These are phyloP conservation scores for Liopterus haemorrhoidalis DNA, from an alignment of 2,888 invertebrate genomes.

Conservation along the genomic window DNA sequence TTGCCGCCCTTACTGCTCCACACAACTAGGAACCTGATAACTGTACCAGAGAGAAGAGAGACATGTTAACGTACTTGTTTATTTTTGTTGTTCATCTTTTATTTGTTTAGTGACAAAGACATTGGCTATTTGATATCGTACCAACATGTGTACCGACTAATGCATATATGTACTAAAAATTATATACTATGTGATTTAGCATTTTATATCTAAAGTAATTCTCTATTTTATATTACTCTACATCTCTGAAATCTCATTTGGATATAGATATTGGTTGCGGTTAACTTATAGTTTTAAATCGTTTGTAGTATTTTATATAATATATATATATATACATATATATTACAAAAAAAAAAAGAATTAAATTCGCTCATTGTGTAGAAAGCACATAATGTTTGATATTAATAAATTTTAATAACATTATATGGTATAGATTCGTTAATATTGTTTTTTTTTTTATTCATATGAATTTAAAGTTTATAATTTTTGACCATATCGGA, in stretches of 20 bases:
- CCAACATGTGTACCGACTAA: slow-evolving; percentile 23
- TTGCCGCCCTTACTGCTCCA: no score
- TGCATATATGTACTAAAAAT: slow-evolving; percentile 21
- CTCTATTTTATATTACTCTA: slow-evolving; percentile 24
- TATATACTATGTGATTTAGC: slow-evolving; percentile 23
- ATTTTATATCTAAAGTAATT: slow-evolving; percentile 23
- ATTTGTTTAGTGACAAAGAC: no score
- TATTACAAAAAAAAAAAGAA: no score
- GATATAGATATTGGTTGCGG: slow-evolving; percentile 36
- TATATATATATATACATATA: no score
- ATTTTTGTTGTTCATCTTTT: no score
- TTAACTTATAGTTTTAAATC: slow-evolving; percentile 30
- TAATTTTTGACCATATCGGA: slow-evolving; percentile 19
- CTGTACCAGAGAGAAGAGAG: no score
- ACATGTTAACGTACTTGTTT: no score
- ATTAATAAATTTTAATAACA: not conserved
- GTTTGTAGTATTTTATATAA: slow-evolving; percentile 24
- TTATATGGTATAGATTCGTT: not conserved
- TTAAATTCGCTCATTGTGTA: slow-evolving; percentile 17
- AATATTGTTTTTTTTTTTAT: slow-evolving; percentile 7
- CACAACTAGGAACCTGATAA: no score
- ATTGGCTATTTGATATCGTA: slow-evolving; percentile 24
- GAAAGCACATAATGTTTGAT: slow-evolving; percentile 2
- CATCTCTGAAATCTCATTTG: slow-evolving; percentile 21
- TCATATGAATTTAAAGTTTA: slow-evolving; percentile 9